Conservation (phyloP, 1,140 invertebrate genomes). For the Hyposmocoma kahamanoa region DNA sequence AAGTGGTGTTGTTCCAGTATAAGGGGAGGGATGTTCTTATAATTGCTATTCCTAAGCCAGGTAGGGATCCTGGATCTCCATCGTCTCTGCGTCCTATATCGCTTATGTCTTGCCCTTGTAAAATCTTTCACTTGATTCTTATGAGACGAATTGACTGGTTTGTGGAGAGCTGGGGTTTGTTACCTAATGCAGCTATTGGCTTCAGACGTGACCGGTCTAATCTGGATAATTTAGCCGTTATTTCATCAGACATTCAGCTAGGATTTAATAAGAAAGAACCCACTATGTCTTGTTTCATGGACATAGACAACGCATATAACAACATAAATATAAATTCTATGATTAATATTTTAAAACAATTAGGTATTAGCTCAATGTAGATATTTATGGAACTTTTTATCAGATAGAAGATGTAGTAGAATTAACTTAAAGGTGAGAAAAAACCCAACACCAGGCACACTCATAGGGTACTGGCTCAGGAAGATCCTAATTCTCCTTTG, state of each 20-base stretch:
- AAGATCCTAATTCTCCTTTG: constrained; percentile 5
- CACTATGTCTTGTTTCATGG: constrained; percentile 5
- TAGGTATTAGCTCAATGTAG: background rate
- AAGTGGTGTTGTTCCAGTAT: background rate
- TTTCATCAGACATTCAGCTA: background rate
- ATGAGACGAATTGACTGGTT: constrained; percentile 4
- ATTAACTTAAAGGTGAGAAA: background rate
- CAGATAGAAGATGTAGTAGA: background rate
- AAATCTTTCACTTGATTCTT: constrained; percentile 1
- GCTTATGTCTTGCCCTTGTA: constrained; percentile 3
- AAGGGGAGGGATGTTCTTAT: background rate
- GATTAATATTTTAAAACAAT: background rate
- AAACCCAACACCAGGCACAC: background rate
- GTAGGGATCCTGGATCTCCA: background rate
- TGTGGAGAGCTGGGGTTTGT: background rate
- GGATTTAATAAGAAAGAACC: constrained; percentile 1
- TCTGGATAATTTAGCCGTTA: background rate
- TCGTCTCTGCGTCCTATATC: constrained; percentile 1
- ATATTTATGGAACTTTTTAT: constrained; percentile 8
- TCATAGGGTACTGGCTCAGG: constrained; percentile 1
- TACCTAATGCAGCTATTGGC: background rate
- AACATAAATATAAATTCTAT: background rate
- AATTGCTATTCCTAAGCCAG: constrained; percentile 1
- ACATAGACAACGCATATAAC: constrained; percentile 7
- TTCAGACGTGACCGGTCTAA: background rate